phyloP scores from a whole-genome alignment of 1,140 invertebrate genomes.

The Eupristina koningsbergeri region DNA sequence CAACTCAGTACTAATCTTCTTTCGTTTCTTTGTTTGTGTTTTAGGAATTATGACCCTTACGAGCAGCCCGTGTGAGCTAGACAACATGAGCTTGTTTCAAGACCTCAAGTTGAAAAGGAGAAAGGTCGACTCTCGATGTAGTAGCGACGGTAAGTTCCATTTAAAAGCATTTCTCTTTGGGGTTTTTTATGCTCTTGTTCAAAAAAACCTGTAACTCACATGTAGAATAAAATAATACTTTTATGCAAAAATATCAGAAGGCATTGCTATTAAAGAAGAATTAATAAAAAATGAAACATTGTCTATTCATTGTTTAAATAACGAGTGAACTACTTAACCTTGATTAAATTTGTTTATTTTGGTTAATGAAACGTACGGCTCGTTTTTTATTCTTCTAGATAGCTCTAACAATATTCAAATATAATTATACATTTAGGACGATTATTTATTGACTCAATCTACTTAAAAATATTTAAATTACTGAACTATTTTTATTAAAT shows the following conservation, averaged over 20 bases:
- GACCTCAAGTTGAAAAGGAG: slow-evolving; percentile 97
- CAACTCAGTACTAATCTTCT: neutral
- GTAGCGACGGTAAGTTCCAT: slow-evolving; percentile 87
- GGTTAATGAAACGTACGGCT: too few species aligned
- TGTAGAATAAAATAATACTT: neutral
- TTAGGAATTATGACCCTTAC: slow-evolving; percentile 97
- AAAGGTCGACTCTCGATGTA: slow-evolving; percentile 96
- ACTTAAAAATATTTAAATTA: neutral
- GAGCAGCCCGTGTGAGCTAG: slow-evolving; percentile 93
- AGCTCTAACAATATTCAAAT: too few species aligned
- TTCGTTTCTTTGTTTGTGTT: slow-evolving; percentile 59
- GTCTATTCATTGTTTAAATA: too few species aligned
- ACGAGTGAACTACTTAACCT: neutral
- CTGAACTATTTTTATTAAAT: too few species aligned
- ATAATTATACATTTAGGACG: too few species aligned
- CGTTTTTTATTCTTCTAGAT: too few species aligned
- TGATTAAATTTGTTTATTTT: too few species aligned
- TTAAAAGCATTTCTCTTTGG: neutral
- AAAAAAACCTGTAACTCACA: neutral
- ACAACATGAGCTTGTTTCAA: slow-evolving; percentile 99
- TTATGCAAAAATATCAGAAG: neutral
- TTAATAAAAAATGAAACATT: too few species aligned
- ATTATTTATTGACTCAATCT: neutral
- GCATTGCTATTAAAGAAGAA: too few species aligned
- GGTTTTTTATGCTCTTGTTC: neutral